Evolutionary conservation across 2,888 invertebrate genomes (phyloP), one percentile per base, ranked within the genome.

Genomic region (Acanthosepion lycidas): DNA sequence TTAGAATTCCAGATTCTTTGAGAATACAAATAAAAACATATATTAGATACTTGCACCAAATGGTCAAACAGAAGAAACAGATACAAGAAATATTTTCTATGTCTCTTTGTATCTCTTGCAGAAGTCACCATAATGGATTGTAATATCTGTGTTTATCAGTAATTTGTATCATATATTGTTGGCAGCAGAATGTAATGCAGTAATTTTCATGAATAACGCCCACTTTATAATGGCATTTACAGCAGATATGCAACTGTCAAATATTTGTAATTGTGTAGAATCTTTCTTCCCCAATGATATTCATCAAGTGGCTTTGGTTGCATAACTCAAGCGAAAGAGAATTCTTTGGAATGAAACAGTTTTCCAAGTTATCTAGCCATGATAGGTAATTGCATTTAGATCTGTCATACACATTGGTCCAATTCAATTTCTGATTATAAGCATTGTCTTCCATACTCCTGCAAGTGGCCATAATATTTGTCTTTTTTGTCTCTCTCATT

Each of bases 151-250:
- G 33, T 9, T 78, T 78, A 78, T 78, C 78, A 78, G 78, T 78
- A 78, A 78, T 78, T 78, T 78, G 78, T 78, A 78, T 78, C 78
- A n/a, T n/a, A 78, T 78, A 78, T 78, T 78, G n/a, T 78, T n/a
- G 78, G 78, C n/a, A 78, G 33, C 4, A n/a, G 78, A 78, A 78
- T n/a, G n/a, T 33, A 78, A 78, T 33, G 78, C 78, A 78, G 78
- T 78, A 78, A 78, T 78, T 78, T n/a, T 33, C 78, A n/a, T 78
- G 78, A 78, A 33, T 64, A 26, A 64, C 64, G 64, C 64, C 64
- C 64, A 26, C 64, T 64, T 64, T 26, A 64, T 64, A 26, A 64
- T 64, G 64, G 64, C 64, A 64, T 64, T 64, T 64, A 28, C 26
- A 28, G 23, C 64, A 28, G 64, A 64, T 64, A 64, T 78, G 78